These are phyloP conservation scores for Hemiscyllium ocellatum DNA, from an alignment of 2,113 vertebrate genomes.

Conservation along the genomic window DNA sequence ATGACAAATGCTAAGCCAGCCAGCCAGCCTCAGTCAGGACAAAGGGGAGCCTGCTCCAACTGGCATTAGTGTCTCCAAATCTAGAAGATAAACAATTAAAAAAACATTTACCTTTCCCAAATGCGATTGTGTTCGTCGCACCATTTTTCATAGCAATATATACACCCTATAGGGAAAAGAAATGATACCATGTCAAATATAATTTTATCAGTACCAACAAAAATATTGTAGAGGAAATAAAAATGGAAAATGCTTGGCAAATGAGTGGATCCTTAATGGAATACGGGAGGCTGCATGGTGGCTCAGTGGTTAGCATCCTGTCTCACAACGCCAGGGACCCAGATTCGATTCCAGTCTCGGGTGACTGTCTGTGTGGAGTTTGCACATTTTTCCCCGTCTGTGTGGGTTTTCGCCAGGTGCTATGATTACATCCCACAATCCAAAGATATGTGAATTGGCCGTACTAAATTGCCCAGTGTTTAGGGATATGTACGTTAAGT, in stretches of 20 bases:
- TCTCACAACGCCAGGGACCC: too few relatives aligned
- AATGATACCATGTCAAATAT: not conserved
- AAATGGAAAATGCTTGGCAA: not conserved
- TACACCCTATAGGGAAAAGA: slow-evolving; percentile 50
- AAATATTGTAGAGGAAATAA: not conserved
- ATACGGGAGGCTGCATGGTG: too few relatives aligned
- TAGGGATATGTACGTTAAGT: too few relatives aligned
- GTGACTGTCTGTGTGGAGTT: too few relatives aligned
- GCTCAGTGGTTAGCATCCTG: too few relatives aligned
- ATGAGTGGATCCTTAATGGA: not conserved
- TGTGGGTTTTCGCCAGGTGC: too few relatives aligned
- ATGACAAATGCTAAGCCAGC: too few relatives aligned
- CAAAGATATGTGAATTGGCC: too few relatives aligned
- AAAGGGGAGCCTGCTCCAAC: not conserved
- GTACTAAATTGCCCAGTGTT: too few relatives aligned
- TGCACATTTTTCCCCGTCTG: too few relatives aligned
- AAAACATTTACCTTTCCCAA: slow-evolving; percentile 68
- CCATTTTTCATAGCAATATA: slow-evolving; percentile 66
- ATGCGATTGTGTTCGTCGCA: slow-evolving; percentile 62
- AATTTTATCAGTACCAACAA: not conserved
- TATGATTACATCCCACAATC: too few relatives aligned
- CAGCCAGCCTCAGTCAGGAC: not conserved
- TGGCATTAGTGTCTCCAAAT: not conserved
- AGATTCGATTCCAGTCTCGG: too few relatives aligned
- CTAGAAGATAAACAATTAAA: not conserved